Evolutionary conservation across 2,797 vertebrate genomes (phyloP), one percentile per base, ranked within the genome.

Genomic region (Leptodactylus fallax): DNA sequence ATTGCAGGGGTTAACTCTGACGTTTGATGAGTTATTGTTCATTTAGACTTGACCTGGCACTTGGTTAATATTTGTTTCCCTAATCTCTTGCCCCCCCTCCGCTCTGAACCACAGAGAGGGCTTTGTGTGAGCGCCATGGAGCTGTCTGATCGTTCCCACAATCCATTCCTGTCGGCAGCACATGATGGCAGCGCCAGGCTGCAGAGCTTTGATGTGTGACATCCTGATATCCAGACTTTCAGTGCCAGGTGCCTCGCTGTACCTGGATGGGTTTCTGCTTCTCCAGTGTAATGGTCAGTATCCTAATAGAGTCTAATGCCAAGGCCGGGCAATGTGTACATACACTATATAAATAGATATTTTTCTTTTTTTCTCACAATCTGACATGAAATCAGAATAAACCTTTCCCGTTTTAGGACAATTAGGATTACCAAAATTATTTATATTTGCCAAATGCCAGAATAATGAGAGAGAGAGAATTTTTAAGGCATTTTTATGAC

Each of bases 51-150:
- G 61, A 36, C 36, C 36, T 36, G 36, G 83, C 47, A 77, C 87
- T 89, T 58, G 56, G 83, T 60, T 89, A 81, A 86, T 89, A 86
- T 83, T 81, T 82, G 36, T 36, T 36, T 36, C 84, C 58, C 71
- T 89, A 77, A 89, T 86, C 79, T 83, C 17, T 27, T 51, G 58
- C 80, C 72, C 67, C 53, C 71, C 49, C 45, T 21, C 60, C 0
- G 25, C 45, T 71, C 79, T 51, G 71, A 36, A 17, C 71, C 79
- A 89, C 84, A 89, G 83, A 89, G 84, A 36, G 51, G 69, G 55
- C 79, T 77, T 89, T 89, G 88, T 89, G 79, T 83, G 71, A 55
- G 45, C 19, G 27, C 25, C 36, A 36, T 36, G 36, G 4, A 36
- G 36, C 36, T 36, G 36, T 36, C 36, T 36, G 36, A 36, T 36